phyloP scores from a whole-genome alignment of 2,113 vertebrate species.

The Pterocles orientalis region DNA sequence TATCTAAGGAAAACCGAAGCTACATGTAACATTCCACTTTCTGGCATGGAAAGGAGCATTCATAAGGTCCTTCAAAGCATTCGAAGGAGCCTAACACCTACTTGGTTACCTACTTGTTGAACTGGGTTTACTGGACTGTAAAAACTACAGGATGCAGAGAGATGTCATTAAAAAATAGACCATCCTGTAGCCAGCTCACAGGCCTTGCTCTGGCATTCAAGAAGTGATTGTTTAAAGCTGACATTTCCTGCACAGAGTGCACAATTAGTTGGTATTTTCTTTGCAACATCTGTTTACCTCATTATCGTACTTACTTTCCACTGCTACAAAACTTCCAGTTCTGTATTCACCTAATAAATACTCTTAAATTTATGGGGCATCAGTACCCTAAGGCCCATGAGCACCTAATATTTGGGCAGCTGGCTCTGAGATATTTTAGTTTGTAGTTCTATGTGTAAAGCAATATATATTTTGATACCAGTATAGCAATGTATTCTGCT shows the following conservation, averaged over 20 bases:
- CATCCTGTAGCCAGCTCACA: background rate
- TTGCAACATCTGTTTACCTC: conserved; percentile 54
- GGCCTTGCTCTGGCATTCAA: background rate
- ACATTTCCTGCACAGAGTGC: background rate
- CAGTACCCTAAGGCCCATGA: background rate
- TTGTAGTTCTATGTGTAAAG: background rate
- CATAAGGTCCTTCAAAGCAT: background rate
- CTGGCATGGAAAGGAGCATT: background rate
- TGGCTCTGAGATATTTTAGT: background rate
- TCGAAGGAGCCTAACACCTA: background rate
- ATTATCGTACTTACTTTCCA: conserved; percentile 33
- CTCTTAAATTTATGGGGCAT: conserved; percentile 26
- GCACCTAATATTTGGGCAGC: conserved; percentile 43
- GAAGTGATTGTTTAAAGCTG: background rate
- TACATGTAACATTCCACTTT: background rate
- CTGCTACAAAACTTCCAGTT: conserved; percentile 1
- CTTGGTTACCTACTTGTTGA: background rate
- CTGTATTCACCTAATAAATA: conserved; percentile 51
- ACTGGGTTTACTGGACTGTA: background rate
- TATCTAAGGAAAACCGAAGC: background rate
- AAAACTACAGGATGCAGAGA: background rate
- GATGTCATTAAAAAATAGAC: background rate
- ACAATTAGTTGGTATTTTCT: background rate
- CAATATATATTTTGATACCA: background rate
- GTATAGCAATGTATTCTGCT: background rate